Percentiles rank a stretch among this genome's conserved stretches.
These are phyloP conservation scores for Cassiopea xamachana DNA, from an alignment of 30 jellyfish, hydroid and myxozoan genomes.

Conservation along the genomic window DNA sequence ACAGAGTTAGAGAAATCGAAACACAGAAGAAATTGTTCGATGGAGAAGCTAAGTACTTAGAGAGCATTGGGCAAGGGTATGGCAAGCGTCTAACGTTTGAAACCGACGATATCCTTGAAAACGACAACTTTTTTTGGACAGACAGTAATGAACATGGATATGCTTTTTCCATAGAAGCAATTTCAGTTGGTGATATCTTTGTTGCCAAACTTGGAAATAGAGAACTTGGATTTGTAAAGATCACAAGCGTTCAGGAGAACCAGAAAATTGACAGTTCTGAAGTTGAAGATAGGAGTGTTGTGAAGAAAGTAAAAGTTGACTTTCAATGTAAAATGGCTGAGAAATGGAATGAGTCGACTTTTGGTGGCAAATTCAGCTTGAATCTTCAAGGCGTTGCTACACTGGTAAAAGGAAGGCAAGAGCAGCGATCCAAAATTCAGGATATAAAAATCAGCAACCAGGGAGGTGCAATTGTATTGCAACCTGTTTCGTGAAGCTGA, in stretches of 20 bases:
- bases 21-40: slow-evolving; percentile 56
- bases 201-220: slow-evolving; percentile 25
- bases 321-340: slow-evolving; percentile 47
- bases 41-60: slow-evolving; percentile 63
- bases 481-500: slow-evolving; percentile 9
- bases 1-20: slow-evolving; percentile 68
- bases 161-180: slow-evolving; percentile 61
- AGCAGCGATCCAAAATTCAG: slow-evolving; percentile 14
- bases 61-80: slow-evolving; percentile 76
- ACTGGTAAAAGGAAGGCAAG: slow-evolving; percentile 31
- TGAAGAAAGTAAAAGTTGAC: slow-evolving; percentile 58
- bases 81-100: slow-evolving; percentile 81
- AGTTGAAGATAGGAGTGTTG: slow-evolving; percentile 1
- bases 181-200: slow-evolving; percentile 59
- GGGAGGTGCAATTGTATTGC: slow-evolving; percentile 23
- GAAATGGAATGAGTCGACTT: background rate
- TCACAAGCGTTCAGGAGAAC: slow-evolving; percentile 35
- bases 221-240: slow-evolving; percentile 40
- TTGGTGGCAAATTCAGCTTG: background rate
- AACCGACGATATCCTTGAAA: slow-evolving; percentile 57
- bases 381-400: slow-evolving; percentile 38
- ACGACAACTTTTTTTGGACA: slow-evolving; percentile 82
- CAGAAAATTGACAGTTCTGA: slow-evolving; percentile 61
- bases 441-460: slow-evolving; percentile 13
- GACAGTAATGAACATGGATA: slow-evolving; percentile 77